phyloP scores from a whole-genome alignment of 2,113 vertebrate genomes.

The Platichthys stellatus region DNA sequence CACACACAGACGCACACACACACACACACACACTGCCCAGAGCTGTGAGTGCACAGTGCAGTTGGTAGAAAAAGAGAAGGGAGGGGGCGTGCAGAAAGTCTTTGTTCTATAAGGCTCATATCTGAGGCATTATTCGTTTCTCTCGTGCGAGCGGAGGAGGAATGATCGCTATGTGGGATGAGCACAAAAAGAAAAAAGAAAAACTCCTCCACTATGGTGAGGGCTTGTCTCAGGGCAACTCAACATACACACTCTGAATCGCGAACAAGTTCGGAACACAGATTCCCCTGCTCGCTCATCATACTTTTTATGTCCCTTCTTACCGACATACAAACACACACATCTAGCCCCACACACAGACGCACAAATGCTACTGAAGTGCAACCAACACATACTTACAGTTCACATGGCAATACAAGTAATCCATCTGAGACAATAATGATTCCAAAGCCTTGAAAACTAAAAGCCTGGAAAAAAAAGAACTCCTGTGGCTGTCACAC shows the following conservation, averaged over 20 bases:
- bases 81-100: constrained; percentile 35
- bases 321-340: constrained; percentile 13
- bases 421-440: constrained; percentile 34
- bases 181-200: constrained; percentile 44
- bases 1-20: constrained; percentile 24
- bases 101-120: constrained; percentile 71
- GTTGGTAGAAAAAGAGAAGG: constrained; percentile 22
- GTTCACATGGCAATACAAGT: constrained; percentile 47
- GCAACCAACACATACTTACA: constrained; percentile 20
- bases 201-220: constrained; percentile 43
- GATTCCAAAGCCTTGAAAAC: constrained; percentile 35
- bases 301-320: constrained; percentile 30
- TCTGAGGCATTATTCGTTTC: constrained; percentile 71
- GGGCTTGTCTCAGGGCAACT: constrained; percentile 59
- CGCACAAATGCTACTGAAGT: constrained; percentile 15
- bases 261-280: constrained; percentile 38
- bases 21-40: constrained; percentile 22
- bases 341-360: constrained; percentile 27
- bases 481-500: constrained; percentile 48
- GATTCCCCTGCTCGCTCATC: constrained; percentile 19
- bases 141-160: constrained; percentile 72
- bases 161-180: constrained; percentile 80
- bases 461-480: constrained; percentile 33
- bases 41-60: constrained; percentile 37
- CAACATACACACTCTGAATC: constrained; percentile 6